A percentile compares a stretch with the other conserved stretches of the same genome.
These are phyloP conservation scores for Trachops cirrhosus DNA, from an alignment of 2,797 vertebrate species.

Conservation along the genomic window DNA sequence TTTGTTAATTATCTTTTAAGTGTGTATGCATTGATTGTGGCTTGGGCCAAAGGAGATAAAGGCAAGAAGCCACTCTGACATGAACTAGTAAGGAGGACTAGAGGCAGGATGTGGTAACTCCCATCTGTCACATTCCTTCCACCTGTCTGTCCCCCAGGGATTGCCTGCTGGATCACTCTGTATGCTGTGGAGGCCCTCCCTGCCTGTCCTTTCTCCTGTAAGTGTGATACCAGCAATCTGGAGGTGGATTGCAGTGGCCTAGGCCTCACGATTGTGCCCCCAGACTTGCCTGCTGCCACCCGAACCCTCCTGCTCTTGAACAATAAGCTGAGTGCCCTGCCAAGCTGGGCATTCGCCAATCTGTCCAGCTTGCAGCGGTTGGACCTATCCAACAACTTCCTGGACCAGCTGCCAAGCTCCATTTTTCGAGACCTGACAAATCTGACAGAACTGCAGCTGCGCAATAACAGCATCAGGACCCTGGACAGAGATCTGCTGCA, in stretches of 20 bases:
- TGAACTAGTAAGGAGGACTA: background rate
- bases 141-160: constrained; percentile 79
- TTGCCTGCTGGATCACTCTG: constrained; percentile 88
- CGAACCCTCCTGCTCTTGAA: constrained; percentile 94
- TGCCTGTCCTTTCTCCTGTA: constrained; percentile 92
- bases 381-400: constrained; percentile 98
- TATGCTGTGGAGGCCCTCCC: constrained; percentile 83
- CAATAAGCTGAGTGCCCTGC: constrained; percentile 93
- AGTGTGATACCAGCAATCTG: constrained; percentile 89
- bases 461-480: constrained; percentile 95
- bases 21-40: background rate
- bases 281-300: constrained; percentile 90
- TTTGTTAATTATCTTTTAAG: background rate
- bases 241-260: constrained; percentile 94
- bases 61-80: background rate
- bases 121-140: background rate
- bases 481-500: constrained; percentile 93
- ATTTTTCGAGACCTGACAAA: constrained; percentile 93
- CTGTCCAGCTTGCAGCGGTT: constrained; percentile 93
- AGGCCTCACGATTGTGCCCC: constrained; percentile 90
- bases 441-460: constrained; percentile 92
- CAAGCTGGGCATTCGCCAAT: constrained; percentile 91
- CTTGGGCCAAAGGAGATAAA: background rate
- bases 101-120: background rate
- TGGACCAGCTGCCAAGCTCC: constrained; percentile 93